Conservation (phyloP, 2,888 invertebrate species). For the Caenorhabditis wallacei region DNA sequence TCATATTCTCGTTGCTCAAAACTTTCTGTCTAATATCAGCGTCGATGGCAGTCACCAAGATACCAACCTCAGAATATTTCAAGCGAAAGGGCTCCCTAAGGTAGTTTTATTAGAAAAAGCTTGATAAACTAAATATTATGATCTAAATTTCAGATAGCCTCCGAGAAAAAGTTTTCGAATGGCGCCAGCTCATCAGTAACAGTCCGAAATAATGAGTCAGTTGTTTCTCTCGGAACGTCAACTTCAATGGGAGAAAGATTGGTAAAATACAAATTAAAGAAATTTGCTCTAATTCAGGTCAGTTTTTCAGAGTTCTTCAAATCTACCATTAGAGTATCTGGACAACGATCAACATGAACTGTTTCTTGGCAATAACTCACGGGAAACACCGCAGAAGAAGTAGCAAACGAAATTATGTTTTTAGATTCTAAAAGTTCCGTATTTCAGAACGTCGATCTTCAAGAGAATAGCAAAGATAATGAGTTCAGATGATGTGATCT, state of each 20-base stretch:
- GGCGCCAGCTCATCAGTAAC: conserved; percentile 34
- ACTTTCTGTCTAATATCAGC: conserved; percentile 95
- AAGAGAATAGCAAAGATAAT: conserved; percentile 67
- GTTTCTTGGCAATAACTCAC: conserved; percentile 5
- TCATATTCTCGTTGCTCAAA: conserved; percentile 91
- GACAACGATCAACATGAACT: conserved; percentile 40
- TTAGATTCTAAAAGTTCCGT: neutral
- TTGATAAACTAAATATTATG: neutral
- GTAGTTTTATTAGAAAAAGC: conserved; percentile 3
- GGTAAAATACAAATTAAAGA: conserved; percentile 6
- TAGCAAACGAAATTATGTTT: neutral
- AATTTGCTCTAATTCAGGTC: neutral
- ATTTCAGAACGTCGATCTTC: conserved; percentile 58
- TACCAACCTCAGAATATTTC: conserved; percentile 85
- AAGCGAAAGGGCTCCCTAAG: conserved; percentile 62
- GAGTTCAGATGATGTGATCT: conserved; percentile 69
- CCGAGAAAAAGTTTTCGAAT: conserved; percentile 55
- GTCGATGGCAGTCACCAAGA: conserved; percentile 91
- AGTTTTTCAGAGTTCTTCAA: conserved; percentile 44
- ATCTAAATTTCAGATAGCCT: conserved; percentile 23
- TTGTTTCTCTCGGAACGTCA: conserved; percentile 44
- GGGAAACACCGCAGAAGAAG: conserved; percentile 56
- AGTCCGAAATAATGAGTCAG: conserved; percentile 51
- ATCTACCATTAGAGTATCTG: conserved; percentile 34
- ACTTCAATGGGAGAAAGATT: conserved; percentile 42